A percentile compares a stretch with the other conserved stretches of the same genome.
These are phyloP conservation scores for Fukomys damarensis DNA, from an alignment of 2,113 vertebrate genomes.

Conservation along the genomic window DNA sequence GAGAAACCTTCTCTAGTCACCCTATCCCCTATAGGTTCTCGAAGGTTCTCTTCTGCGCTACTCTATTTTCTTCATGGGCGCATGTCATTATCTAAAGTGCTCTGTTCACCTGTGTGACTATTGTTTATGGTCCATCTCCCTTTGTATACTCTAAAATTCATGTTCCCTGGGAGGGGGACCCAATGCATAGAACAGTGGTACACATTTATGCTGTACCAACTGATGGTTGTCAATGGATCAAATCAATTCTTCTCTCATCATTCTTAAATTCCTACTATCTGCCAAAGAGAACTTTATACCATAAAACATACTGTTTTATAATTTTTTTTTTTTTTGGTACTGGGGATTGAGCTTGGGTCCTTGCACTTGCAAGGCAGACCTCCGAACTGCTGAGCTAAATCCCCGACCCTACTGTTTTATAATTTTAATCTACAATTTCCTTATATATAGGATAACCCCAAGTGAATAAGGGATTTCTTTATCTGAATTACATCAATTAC, in stretches of 20 bases:
- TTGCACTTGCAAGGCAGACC: no score
- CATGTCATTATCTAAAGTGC: background rate
- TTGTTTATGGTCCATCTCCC: background rate
- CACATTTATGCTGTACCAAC: background rate
- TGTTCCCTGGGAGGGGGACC: background rate
- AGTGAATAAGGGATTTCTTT: background rate
- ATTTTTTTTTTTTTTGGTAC: no score
- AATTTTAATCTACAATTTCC: background rate
- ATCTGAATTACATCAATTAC: background rate
- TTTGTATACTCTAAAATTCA: background rate
- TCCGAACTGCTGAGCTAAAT: no score
- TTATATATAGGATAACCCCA: background rate
- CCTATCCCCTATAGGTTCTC: background rate
- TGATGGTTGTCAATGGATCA: background rate
- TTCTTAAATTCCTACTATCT: conserved; percentile 3
- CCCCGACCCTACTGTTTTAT: background rate
- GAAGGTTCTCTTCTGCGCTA: background rate
- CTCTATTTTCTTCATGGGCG: background rate
- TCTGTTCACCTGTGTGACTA: background rate
- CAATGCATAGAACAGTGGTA: background rate
- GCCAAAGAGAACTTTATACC: background rate
- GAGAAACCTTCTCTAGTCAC: background rate
- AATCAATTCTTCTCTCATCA: background rate
- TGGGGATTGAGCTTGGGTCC: no score
- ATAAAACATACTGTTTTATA: background rate